phyloP scores from a whole-genome alignment of 2,113 vertebrate species.

The Platichthys stellatus region DNA sequence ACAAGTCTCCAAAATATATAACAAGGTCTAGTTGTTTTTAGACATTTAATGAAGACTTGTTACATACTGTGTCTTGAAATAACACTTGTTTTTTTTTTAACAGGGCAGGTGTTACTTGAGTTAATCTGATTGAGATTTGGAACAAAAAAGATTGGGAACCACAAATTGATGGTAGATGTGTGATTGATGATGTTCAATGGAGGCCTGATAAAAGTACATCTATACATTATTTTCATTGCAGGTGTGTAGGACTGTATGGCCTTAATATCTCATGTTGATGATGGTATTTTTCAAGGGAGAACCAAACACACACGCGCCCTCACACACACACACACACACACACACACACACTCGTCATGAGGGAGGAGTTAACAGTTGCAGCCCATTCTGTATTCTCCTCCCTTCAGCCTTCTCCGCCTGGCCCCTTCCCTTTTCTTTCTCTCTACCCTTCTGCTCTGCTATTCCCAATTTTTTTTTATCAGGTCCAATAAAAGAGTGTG shows the following conservation, averaged over 20 bases:
- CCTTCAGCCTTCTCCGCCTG: slow-evolving; percentile 7
- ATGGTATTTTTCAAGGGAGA: slow-evolving; percentile 19
- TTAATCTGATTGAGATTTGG: not conserved
- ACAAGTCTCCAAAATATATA: too few species aligned
- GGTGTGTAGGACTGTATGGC: slow-evolving; percentile 16
- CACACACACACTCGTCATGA: not conserved
- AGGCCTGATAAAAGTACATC: slow-evolving; percentile 19
- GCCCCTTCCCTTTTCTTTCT: slow-evolving; percentile 26
- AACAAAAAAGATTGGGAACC: not conserved
- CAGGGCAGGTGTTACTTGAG: not conserved
- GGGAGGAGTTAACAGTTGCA: slow-evolving; percentile 44
- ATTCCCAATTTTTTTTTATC: slow-evolving; percentile 49
- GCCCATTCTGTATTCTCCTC: slow-evolving; percentile 16
- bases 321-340: not conserved
- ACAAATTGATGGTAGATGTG: too few species aligned
- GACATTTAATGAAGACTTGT: too few species aligned
- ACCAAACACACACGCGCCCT: not conserved
- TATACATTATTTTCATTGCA: slow-evolving; percentile 43
- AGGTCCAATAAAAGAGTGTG: slow-evolving; percentile 72
- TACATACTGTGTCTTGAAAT: too few species aligned
- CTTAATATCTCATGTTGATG: slow-evolving; percentile 54
- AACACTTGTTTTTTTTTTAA: too few species aligned
- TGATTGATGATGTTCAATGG: slow-evolving; percentile 18
- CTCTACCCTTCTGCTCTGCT: slow-evolving; percentile 27
- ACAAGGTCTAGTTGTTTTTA: too few species aligned